Conservation (phyloP, 2,888 invertebrate genomes). For the Lasioglossum calceatum region DNA sequence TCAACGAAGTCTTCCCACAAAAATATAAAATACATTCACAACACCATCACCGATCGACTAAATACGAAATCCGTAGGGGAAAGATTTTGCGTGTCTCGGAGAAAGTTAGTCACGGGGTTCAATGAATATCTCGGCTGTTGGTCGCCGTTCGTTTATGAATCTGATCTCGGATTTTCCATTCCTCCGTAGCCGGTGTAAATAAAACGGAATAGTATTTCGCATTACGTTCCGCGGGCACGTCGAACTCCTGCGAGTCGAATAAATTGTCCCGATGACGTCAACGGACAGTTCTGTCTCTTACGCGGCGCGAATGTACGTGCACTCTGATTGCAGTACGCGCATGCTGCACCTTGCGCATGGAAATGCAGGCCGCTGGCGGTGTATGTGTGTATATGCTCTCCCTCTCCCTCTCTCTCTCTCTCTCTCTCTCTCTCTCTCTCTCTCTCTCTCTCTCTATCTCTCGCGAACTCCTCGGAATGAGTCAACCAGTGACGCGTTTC, state of each 20-base stretch:
- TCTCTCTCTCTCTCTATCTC: background rate
- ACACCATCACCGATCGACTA: no score
- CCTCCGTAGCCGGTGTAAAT: background rate
- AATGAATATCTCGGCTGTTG: no score
- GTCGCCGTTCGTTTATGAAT: background rate
- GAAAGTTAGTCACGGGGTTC: background rate
- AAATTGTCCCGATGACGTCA: slow-evolving; percentile 71
- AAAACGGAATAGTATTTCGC: slow-evolving; percentile 8
- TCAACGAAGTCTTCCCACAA: no score
- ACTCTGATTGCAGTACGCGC: slow-evolving; percentile 59
- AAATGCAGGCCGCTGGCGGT: slow-evolving; percentile 35
- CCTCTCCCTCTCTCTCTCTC: no score
- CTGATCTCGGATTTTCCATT: background rate
- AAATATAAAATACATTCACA: no score
- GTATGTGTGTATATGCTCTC: background rate
- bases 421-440: no score
- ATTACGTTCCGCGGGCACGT: slow-evolving; percentile 52
- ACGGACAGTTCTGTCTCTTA: slow-evolving; percentile 65
- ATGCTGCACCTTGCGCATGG: slow-evolving; percentile 68
- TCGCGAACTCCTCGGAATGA: slow-evolving; percentile 42
- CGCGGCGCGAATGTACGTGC: slow-evolving; percentile 51
- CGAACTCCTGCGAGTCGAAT: slow-evolving; percentile 67
- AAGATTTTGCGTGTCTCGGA: background rate
- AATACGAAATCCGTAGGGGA: no score
- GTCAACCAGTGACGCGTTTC: slow-evolving; percentile 59